Base-by-base conservation (phyloP, 2,113 vertebrate species). In the Cranoglanis bouderius region DNA sequence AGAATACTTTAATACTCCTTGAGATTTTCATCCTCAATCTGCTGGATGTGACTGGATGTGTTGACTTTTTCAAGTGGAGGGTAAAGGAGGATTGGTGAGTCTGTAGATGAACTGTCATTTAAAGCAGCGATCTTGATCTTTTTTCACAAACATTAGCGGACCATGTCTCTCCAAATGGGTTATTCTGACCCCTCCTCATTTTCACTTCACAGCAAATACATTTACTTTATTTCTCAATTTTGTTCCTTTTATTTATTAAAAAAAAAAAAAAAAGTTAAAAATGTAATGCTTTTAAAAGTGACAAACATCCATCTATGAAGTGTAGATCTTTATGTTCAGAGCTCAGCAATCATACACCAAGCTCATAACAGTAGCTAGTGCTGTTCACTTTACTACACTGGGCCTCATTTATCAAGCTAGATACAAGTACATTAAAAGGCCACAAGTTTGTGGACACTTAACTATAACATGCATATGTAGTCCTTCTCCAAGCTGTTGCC, bases 21-120 rank as follows among this genome's bases (percentile, higher is more conserved):
- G 92, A 93, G 93, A 94, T 94, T 94, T 95, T 96, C 91, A 93
- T 94, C 90, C 90, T 90, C 92, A 92, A 93, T 94, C 92, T 63
- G 88, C 88, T 74, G 65, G 93, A 93, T 92, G 86, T 80, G 77
- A 38, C 35, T 89, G 67, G 89, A 93, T 92, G 91, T 88, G 91
- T 93, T 88, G 92, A 90, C 88, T 85, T 75, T 75, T 21, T 86
- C 55, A 81, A 83, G 46, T 89, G 18, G 72, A 87, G 51, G 55
- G 82, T 82, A 16, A 87, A 87, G 61, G 75, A n/a, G 46, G 26
- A 75, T 51, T 29, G 0, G 10, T 53, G 55, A 10, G 32, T 57
- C n/a, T 82, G 81, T 38, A 59, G 81, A 32, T 59, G 19, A 59
- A 26, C 35, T 59, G 55, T 38, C 18, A 32, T 38, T 55, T 59